Conservation (phyloP, 2,888 invertebrate genomes). For the Drosophila neonasuta region DNA sequence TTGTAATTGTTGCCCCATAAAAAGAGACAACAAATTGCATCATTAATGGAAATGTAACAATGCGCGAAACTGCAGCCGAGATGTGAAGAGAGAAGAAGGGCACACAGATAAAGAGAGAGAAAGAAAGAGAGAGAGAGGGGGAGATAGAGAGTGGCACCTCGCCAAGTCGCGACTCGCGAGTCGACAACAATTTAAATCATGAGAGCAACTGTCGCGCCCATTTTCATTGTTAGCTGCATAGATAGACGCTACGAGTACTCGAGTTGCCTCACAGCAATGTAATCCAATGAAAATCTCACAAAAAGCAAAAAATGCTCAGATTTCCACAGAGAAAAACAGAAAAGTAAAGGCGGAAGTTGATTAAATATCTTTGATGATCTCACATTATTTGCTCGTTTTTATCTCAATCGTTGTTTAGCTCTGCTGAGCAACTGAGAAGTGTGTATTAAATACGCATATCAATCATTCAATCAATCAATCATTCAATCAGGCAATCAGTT, state of each 20-base stretch:
- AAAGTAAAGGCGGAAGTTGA: background rate
- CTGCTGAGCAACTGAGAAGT: too few species aligned
- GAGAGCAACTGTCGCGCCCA: slow-evolving; percentile 38
- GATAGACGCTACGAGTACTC: background rate
- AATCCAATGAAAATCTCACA: background rate
- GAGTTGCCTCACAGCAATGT: background rate
- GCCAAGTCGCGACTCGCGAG: background rate
- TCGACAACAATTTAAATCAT: slow-evolving; percentile 35
- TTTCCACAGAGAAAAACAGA: background rate
- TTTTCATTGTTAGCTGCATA: slow-evolving; percentile 24
- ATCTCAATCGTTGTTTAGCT: too few species aligned
- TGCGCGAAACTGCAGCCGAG: slow-evolving; percentile 18
- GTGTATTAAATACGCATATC: too few species aligned
- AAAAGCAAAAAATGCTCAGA: background rate
- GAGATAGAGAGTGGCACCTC: background rate
- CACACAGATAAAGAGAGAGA: background rate
- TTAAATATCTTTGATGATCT: background rate
- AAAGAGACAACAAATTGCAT: slow-evolving; percentile 59
- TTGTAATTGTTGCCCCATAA: slow-evolving; percentile 22
- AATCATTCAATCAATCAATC: too few species aligned
- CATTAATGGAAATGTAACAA: slow-evolving; percentile 60
- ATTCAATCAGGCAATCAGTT: too few species aligned
- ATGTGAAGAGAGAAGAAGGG: too few species aligned
- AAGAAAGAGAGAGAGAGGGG: background rate
- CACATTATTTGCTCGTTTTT: too few species aligned